Base-by-base conservation (phyloP, 2,797 vertebrate species). In the Galagoides demidoff region DNA sequence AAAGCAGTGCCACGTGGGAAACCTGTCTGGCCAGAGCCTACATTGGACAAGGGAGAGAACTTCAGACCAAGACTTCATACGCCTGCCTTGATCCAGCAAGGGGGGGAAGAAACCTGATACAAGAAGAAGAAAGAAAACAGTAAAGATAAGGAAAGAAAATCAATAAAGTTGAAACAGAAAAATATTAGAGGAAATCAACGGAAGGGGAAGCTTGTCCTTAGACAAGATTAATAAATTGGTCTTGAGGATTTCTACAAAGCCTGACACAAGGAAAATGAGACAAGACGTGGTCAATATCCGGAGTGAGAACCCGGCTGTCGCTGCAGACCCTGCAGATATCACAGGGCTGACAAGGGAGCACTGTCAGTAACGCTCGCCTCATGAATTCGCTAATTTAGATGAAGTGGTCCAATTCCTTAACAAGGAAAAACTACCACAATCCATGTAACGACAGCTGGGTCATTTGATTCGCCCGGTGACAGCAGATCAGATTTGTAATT, bases 171-270 rank as follows among this genome's bases (percentile, higher is more conserved):
- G 61, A 82, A 81, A 68, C 37, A 49, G 76, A 94, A 94, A 96
- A 92, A 87, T 85, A 61, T 83, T 45, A 87, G 64, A 74, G 59
- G n/a, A 89, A 88, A 71, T 79, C 84, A 29, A 81, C 84, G 82
- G 84, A 86, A 66, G 71, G 31, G 73, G 93, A 93, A 66, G 7
- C 71, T 66, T 71, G n/a, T 77, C 86, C 57, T 87, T 86, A 45
- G 74, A 76, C 78, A 89, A 93, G 55, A 87, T 74, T 77, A 89
- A 64, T 82, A 81, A 84, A 94, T 29, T 79, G 87, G 94, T 63
- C 61, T 94, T 89, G 52, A 92, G 88, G 79, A 61, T 71, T 66
- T 89, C 90, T 76, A 73, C 82, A 39, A 92, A 95, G 74, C 87
- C 45, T 34, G 83, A 92, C 34, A 74, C 81, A 74, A 37, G 49